Evolutionary conservation across 2,113 vertebrate species (phyloP).

Genomic region (Prolemur simus): DNA sequence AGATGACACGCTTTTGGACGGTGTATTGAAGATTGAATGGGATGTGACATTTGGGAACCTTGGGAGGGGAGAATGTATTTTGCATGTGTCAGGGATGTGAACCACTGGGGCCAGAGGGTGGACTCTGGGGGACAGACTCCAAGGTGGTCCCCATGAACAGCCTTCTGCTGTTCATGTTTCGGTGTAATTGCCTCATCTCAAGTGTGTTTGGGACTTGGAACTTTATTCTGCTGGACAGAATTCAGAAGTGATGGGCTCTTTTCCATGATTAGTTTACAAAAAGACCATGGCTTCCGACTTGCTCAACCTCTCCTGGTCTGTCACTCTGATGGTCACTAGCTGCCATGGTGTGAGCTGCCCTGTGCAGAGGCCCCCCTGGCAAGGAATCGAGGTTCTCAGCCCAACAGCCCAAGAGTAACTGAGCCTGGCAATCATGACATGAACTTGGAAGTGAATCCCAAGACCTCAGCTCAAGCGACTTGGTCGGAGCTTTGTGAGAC

Average conservation of each 20-base stretch:
- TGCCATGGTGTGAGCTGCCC: neutral
- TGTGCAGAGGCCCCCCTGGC: neutral
- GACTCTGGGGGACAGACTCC: no score
- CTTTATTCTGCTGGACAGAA: neutral
- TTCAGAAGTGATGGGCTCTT: neutral
- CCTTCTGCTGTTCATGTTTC: neutral
- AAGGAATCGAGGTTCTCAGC: neutral
- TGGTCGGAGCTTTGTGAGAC: no score
- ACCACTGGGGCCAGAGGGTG: neutral
- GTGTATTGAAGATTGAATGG: neutral
- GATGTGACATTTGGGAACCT: neutral
- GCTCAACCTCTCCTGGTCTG: neutral
- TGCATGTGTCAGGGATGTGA: neutral
- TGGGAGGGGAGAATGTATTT: neutral
- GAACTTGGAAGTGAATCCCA: neutral
- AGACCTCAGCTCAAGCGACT: neutral
- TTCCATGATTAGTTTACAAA: neutral
- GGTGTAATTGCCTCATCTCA: neutral
- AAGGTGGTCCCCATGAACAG: no score
- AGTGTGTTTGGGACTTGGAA: neutral
- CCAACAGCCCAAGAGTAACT: neutral
- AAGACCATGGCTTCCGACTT: neutral
- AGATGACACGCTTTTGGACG: neutral
- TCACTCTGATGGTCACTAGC: neutral
- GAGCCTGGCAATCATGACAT: accelerated